phyloP scores from a whole-genome alignment of 2,113 vertebrate species.

The Urocynchramus pylzowi region DNA sequence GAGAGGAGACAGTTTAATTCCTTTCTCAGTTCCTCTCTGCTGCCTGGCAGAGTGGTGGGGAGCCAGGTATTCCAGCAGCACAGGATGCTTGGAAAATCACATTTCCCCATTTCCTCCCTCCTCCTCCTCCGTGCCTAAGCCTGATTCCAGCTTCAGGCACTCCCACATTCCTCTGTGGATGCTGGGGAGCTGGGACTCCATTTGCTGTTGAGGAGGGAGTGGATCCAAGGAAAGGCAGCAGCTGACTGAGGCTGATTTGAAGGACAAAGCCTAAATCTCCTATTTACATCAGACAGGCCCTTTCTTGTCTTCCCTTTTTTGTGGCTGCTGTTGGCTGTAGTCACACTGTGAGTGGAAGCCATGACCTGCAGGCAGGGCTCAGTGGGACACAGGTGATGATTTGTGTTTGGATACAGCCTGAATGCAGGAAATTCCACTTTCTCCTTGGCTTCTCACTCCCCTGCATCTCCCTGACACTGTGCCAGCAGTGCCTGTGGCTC shows the following conservation, averaged over 20 bases:
- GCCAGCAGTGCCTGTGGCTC: not conserved
- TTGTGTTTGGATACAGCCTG: not conserved
- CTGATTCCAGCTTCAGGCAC: not conserved
- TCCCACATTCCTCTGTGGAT: not conserved
- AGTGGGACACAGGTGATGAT: not conserved
- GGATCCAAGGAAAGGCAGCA: not conserved
- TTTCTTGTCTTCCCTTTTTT: not conserved
- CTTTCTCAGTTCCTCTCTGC: not conserved
- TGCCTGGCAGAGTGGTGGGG: not conserved
- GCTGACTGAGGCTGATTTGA: not conserved
- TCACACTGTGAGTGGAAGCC: not conserved
- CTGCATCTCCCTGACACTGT: no score
- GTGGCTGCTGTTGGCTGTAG: not conserved
- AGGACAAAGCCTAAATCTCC: not conserved
- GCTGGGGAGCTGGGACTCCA: not conserved
- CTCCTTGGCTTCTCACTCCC: not conserved
- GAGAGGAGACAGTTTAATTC: not conserved
- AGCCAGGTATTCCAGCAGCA: not conserved
- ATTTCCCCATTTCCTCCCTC: not conserved
- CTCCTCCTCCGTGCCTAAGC: not conserved
- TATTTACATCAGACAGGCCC: not conserved
- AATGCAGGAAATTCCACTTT: not conserved
- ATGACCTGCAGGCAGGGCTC: not conserved
- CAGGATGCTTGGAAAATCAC: not conserved
- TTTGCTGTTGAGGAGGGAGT: not conserved